These are phyloP conservation scores for Podarcis lilfordi DNA, from an alignment of 2,797 vertebrate genomes.

Conservation along the genomic window DNA sequence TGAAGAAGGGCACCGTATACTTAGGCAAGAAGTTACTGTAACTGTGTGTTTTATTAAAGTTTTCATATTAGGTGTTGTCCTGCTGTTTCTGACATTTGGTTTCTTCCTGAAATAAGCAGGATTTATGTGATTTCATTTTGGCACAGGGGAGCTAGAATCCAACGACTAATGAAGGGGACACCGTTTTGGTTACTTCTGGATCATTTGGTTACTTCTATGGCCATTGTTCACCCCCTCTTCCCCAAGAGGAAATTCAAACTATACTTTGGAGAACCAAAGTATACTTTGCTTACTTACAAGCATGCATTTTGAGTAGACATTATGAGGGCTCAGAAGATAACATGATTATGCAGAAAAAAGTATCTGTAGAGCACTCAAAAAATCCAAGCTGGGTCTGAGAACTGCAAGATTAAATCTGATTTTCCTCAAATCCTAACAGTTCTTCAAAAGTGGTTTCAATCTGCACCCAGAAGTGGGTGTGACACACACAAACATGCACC, in stretches of 20 bases:
- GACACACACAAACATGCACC: neutral
- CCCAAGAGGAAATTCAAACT: neutral
- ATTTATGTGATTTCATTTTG: too few species aligned
- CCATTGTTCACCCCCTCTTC: neutral
- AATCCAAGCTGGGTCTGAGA: neutral
- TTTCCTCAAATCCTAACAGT: neutral
- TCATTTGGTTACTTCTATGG: neutral
- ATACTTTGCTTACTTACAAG: neutral
- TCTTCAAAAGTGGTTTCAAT: neutral
- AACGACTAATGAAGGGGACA: too few species aligned
- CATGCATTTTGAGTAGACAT: neutral
- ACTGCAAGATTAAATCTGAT: neutral
- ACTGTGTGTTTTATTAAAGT: slow-evolving; percentile 26
- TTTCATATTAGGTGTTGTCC: slow-evolving; percentile 13
- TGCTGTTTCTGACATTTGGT: slow-evolving; percentile 1
- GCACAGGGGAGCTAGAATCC: too few species aligned
- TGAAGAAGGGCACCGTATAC: slow-evolving; percentile 14
- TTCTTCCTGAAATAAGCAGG: neutral
- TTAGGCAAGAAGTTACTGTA: slow-evolving; percentile 7
- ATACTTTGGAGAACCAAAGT: neutral
- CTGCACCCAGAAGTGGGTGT: neutral
- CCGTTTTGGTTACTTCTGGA: too few species aligned
- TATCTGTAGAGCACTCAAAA: neutral
- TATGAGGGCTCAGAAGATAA: neutral
- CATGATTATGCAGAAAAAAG: neutral